Conservation (phyloP, 2,113 vertebrate genomes). For the Microtus ochrogaster region DNA sequence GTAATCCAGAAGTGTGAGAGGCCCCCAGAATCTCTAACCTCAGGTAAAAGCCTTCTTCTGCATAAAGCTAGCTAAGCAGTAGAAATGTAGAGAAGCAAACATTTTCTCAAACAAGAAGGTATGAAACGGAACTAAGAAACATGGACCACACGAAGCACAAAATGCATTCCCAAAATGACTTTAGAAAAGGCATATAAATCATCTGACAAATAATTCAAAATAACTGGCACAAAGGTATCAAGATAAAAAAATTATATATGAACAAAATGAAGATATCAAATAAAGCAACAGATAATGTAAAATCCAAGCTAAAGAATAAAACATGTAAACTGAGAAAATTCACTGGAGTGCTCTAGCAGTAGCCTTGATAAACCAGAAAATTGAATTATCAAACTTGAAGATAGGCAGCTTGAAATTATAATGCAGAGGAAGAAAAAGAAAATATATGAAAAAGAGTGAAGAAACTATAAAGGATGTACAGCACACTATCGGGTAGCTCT, state of each 20-base stretch:
- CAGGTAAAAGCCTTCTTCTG: not conserved
- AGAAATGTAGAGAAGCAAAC: not conserved
- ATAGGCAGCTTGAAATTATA: not conserved
- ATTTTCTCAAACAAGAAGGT: not conserved
- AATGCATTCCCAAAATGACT: not conserved
- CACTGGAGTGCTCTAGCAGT: not conserved
- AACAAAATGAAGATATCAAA: not conserved
- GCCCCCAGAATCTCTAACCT: not conserved
- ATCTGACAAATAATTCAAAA: not conserved
- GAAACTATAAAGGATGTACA: not conserved
- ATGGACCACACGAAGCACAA: not conserved
- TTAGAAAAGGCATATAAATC: not conserved
- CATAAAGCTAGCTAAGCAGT: not conserved
- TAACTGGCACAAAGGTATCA: not conserved
- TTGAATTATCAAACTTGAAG: not conserved
- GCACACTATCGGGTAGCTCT: not conserved
- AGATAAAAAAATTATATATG: not conserved
- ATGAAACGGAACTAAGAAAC: not conserved
- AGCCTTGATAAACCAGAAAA: not conserved
- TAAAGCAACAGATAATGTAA: not conserved
- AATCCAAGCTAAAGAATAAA: not conserved
- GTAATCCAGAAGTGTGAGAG: not conserved
- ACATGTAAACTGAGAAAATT: not conserved
- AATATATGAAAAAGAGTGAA: not conserved
- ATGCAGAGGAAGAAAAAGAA: not conserved